phyloP scores from a whole-genome alignment of 2,888 invertebrate genomes.

The Synanthedon andrenaeformis region DNA sequence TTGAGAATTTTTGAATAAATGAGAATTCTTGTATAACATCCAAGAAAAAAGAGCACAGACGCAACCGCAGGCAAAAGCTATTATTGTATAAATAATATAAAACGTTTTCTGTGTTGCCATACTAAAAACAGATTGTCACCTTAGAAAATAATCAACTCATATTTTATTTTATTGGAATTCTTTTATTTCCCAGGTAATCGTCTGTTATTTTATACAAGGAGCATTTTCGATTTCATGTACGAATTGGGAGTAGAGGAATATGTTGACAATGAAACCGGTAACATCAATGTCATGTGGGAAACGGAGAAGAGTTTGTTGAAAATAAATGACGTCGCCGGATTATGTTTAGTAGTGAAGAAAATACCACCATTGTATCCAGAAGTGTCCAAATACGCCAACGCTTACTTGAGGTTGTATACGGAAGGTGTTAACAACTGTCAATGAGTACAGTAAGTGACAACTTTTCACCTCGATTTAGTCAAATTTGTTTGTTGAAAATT shows the following conservation, averaged over 20 bases:
- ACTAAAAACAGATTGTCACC: too few species aligned
- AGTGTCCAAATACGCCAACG: slow-evolving; percentile 27
- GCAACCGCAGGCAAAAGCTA: too few species aligned
- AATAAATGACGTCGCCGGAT: slow-evolving; percentile 42
- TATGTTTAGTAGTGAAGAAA: slow-evolving; percentile 27
- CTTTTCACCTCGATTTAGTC: too few species aligned
- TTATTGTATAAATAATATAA: too few species aligned
- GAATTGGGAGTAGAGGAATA: slow-evolving; percentile 32
- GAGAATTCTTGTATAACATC: too few species aligned
- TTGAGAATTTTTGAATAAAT: too few species aligned
- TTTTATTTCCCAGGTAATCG: slow-evolving; percentile 28
- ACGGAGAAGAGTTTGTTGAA: slow-evolving; percentile 17
- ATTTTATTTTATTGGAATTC: too few species aligned
- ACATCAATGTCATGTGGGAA: slow-evolving; percentile 21
- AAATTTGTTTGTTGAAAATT: slow-evolving; percentile 2
- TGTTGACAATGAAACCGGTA: neutral
- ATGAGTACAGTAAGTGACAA: too few species aligned
- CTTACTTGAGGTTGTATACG: slow-evolving; percentile 16
- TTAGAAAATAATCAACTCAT: too few species aligned
- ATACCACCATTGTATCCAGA: slow-evolving; percentile 25
- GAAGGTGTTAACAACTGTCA: too few species aligned
- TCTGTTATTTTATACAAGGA: slow-evolving; percentile 36
- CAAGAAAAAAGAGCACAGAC: too few species aligned
- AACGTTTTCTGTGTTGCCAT: too few species aligned
- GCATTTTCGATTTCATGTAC: slow-evolving; percentile 23